These are phyloP conservation scores for Sebastes miniatus DNA, from an alignment of 2,797 vertebrate genomes.

Conservation along the genomic window DNA sequence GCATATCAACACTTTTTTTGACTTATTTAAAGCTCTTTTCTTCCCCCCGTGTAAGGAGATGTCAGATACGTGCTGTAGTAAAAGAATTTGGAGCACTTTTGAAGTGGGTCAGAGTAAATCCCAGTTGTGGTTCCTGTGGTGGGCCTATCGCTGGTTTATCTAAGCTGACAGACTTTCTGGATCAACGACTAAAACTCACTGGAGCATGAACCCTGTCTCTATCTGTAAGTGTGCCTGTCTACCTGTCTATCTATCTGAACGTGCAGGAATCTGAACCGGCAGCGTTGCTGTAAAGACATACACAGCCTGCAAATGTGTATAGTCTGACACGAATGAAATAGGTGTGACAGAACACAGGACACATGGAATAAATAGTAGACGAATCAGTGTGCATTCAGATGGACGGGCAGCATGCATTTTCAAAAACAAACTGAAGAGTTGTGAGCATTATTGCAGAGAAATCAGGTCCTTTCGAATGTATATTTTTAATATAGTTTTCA, in stretches of 20 bases:
- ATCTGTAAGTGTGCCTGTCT: not conserved
- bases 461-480: not conserved
- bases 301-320: not conserved
- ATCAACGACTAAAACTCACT: slow-evolving; percentile 28
- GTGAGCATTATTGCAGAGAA: not conserved
- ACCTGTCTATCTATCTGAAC: not conserved
- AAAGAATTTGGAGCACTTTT: not conserved
- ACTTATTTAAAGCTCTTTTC: not conserved
- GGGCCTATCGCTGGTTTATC: slow-evolving; percentile 27
- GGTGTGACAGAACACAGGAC: not conserved
- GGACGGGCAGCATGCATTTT: not conserved
- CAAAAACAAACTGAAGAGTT: not conserved
- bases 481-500: not conserved
- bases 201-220: slow-evolving; percentile 15
- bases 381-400: not conserved
- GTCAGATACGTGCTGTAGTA: not conserved
- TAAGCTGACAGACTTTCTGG: slow-evolving; percentile 48
- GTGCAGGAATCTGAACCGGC: not conserved
- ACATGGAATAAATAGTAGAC: not conserved
- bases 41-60: not conserved
- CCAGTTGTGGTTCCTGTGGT: slow-evolving; percentile 22
- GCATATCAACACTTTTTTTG: not conserved
- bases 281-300: not conserved
- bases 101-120: slow-evolving; percentile 41
- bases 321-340: not conserved